Evolutionary conservation across 2,113 vertebrate genomes (phyloP), one percentile per base, ranked within the genome.

Genomic region (Pimephales promelas): DNA sequence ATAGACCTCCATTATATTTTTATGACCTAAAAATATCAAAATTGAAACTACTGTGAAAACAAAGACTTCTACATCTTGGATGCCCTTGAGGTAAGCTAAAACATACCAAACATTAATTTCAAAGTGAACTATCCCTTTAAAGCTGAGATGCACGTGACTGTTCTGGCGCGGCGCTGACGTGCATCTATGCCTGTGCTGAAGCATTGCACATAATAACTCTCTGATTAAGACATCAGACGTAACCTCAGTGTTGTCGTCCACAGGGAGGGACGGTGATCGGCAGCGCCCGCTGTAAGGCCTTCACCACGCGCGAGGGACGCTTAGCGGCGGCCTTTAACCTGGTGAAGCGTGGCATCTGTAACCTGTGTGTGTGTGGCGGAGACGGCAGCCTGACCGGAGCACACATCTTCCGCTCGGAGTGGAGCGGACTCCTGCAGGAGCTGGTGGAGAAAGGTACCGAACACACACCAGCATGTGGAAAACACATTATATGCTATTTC

Each of bases 241-340:
- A 49, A 49, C 47, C 4, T 3, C 31, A 4, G 31, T 34, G 68
- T 24, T 34, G 2, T 54, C 88, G 1, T 68, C 9, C 20, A 22
- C 34, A 98, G 97, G 97, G 97, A 8, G 97, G 97, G 11, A 98
- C 97, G 0, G 96, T 99, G 71, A 99, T 98, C 10, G 97, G 97
- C 70, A 98, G 97, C 1, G 97, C 97, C 24, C 94, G 97, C 56
- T 98, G 97, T 91, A 93, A 96, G 89, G 97, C 97, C 79, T 98
- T 99, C 85, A 94, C 95, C 31, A 90, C 90, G 0, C 95, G 93
- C 3, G 96, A 97, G 76, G 97, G 97, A 0, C 95, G 97, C 8
- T 92, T 96, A 14, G 94, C 94, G 20, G 97, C 97, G 0, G 97
- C 97, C n/a, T 91, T 84, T 11, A 97, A 99, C 88, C 79, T 98